Conservation (phyloP, 2,888 invertebrate genomes). For the Megastigmus dorsalis region DNA sequence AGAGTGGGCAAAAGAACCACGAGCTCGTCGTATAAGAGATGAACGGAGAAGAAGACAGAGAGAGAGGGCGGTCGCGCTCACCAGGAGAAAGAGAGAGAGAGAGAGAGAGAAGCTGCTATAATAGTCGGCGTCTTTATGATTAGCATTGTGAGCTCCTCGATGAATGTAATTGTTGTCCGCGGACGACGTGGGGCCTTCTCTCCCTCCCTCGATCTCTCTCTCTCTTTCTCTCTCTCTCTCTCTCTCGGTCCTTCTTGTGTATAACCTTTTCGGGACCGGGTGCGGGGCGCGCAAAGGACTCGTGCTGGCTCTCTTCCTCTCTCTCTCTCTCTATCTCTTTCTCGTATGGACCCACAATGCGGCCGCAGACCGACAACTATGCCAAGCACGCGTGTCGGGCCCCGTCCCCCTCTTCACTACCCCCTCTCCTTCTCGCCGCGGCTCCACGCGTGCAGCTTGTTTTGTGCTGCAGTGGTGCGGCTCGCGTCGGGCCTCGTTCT, state of each 20-base stretch:
- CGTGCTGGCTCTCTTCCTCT: too few species aligned
- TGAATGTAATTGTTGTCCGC: conserved; percentile 74
- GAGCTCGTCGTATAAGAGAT: too few species aligned
- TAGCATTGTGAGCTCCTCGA: conserved; percentile 72
- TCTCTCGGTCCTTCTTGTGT: not conserved
- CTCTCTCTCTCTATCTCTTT: too few species aligned
- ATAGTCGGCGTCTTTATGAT: conserved; percentile 74
- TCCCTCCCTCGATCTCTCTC: conserved; percentile 1
- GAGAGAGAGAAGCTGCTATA: conserved; percentile 63
- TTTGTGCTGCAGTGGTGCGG: too few species aligned
- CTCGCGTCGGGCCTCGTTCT: too few species aligned
- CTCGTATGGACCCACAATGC: not conserved
- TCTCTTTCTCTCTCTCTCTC: not conserved
- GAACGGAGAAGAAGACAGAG: conserved; percentile 22
- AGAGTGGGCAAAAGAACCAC: not conserved
- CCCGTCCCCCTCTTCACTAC: not conserved
- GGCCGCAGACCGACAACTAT: conserved; percentile 18
- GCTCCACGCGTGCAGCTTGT: not conserved
- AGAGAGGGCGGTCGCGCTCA: not conserved
- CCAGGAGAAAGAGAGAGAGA: not conserved
- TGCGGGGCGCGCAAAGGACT: conserved; percentile 5
- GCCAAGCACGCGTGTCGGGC: conserved; percentile 37
- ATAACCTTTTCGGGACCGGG: conserved; percentile 6
- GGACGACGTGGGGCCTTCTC: conserved; percentile 39
- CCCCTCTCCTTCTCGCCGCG: not conserved